Evolutionary conservation across 2,113 vertebrate species (phyloP), one percentile per base, ranked within the genome.

Genomic region (Megaceryle torquata): DNA sequence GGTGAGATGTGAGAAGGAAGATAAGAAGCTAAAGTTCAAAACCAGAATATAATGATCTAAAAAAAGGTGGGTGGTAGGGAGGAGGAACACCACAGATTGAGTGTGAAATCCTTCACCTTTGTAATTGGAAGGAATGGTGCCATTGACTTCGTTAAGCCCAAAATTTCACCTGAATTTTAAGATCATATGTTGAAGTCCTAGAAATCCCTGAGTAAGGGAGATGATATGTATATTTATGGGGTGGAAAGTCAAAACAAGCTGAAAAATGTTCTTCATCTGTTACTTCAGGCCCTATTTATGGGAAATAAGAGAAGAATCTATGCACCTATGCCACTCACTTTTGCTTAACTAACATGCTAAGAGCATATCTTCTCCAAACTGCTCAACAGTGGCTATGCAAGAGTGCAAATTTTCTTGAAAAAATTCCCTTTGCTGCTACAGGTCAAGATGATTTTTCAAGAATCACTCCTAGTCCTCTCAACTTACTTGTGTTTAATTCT

Each of bases 61-160:
- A 67, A 67, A 43, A 15, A 3, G 4, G 1, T 31, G 7, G 2
- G 14, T 3, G 5, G 0, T 68, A 18, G 43, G 50, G 15, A 53
- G 9, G 11, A 61, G 14, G 20, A 79, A 33, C 19, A 33, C 13
- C 4, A 21, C 5, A 44, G 22, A 1, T 37, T 19, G 44, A 50
- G 9, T 15, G 14, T 75, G 39, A 74, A 80, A 43, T 83, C 13
- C 16, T 78, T 90, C 10, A 3, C 37, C 12, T 63, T 80, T 0
- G 3, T n/a, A 86, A 54, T 53, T 22, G 15, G 26, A 46, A 31
- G 43, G 53, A 57, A 18, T 29, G 20, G 2, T 63, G 33, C 22
- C 50, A 3, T 65, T 93, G 43, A 33, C 31, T 94, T 80, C 24
- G 26, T 1, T 2, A 71, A 48, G 51, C 50, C 26, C 9, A 37